A percentile compares a stretch with the other conserved stretches of the same genome.
Evolutionary conservation across 2,113 vertebrate species (phyloP).

Genomic region (Corythaeola cristata): DNA sequence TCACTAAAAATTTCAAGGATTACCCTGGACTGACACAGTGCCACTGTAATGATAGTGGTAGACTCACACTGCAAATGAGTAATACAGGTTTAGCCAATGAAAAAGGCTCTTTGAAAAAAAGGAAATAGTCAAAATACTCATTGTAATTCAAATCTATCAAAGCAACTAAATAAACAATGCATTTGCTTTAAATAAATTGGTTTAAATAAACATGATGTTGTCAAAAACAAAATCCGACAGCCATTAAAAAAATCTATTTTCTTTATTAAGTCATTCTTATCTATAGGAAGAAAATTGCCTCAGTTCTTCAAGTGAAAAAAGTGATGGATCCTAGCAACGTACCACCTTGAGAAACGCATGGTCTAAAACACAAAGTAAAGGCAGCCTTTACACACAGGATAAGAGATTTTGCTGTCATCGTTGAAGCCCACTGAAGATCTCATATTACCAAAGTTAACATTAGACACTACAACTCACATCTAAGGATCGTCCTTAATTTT

Average conservation of each 20-base stretch:
- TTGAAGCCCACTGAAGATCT: not conserved
- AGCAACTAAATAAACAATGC: not conserved
- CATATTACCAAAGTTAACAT: not conserved
- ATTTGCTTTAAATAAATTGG: not conserved
- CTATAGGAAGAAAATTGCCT: not conserved
- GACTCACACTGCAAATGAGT: not conserved
- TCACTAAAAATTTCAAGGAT: not conserved
- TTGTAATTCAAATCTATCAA: not conserved
- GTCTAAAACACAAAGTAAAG: not conserved
- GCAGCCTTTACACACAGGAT: not conserved
- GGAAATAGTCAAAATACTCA: not conserved
- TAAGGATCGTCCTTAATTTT: not conserved
- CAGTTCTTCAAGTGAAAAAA: not conserved
- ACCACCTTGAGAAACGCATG: not conserved
- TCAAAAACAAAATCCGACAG: not conserved
- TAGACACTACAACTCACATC: not conserved
- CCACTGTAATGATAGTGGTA: not conserved
- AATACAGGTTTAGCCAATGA: not conserved
- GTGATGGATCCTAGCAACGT: not conserved
- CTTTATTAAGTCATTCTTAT: not conserved
- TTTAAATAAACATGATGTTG: not conserved
- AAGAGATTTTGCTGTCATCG: not conserved
- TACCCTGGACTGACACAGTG: not conserved
- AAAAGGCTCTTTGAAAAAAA: not conserved
- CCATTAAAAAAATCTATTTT: not conserved